Conservation (phyloP, 1,140 invertebrate genomes). For the Augochlora pura region DNA sequence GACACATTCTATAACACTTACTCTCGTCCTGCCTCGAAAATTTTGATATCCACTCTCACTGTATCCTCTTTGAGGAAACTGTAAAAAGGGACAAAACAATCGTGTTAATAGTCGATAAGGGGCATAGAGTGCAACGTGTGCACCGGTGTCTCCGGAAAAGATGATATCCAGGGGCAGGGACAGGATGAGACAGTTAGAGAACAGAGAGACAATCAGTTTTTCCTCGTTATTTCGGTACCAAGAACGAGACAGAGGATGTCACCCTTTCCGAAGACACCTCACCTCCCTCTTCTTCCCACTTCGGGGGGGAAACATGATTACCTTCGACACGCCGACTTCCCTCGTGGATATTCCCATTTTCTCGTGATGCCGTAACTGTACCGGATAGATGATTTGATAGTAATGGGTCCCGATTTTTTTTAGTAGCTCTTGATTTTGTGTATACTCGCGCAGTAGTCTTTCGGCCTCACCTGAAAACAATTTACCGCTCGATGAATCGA, state of each 20-base stretch:
- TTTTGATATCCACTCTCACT: conserved; percentile 78
- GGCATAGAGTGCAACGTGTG: background rate
- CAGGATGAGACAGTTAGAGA: too few species aligned
- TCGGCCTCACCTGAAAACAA: conserved; percentile 90
- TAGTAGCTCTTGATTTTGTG: conserved; percentile 95
- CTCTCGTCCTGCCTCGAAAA: conserved; percentile 78
- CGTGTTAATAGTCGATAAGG: background rate
- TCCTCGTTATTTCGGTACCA: too few species aligned
- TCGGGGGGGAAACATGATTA: conserved; percentile 75
- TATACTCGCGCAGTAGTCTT: conserved; percentile 91
- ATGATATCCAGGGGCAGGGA: background rate
- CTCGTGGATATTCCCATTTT: conserved; percentile 96
- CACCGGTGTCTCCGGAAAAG: background rate
- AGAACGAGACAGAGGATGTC: background rate
- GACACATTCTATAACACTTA: conserved; percentile 68
- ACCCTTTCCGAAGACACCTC: too few species aligned
- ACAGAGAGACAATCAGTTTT: too few species aligned
- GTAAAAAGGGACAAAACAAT: conserved; percentile 39
- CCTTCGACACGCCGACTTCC: conserved; percentile 91
- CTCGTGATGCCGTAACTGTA: conserved; percentile 95
- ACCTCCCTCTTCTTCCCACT: background rate
- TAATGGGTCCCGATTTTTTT: conserved; percentile 93
- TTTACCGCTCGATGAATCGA: conserved; percentile 55
- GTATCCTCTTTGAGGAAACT: conserved; percentile 80
- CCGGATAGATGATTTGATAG: conserved; percentile 97